Conservation (phyloP, 2,888 invertebrate genomes). For the Rhagonycha lutea region DNA sequence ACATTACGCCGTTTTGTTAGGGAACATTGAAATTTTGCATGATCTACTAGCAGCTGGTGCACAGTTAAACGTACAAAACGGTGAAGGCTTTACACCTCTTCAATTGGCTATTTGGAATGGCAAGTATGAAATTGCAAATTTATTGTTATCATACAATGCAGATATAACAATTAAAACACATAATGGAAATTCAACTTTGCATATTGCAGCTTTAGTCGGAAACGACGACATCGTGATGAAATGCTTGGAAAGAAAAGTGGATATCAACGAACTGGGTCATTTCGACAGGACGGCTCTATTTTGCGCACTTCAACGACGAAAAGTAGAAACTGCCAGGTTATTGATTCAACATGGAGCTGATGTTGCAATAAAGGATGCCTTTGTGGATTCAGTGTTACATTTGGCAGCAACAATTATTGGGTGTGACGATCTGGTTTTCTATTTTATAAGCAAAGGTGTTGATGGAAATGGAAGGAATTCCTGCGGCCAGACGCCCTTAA, state of each 20-base stretch:
- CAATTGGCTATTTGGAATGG: neutral
- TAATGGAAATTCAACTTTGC: neutral
- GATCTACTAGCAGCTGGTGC: no score
- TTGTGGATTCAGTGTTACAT: neutral
- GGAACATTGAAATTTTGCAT: no score
- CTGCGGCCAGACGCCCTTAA: neutral
- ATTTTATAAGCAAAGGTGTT: neutral
- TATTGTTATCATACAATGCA: neutral
- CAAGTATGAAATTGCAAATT: neutral
- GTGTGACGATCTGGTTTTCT: neutral
- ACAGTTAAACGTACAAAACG: neutral
- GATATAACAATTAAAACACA: neutral
- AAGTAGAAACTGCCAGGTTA: neutral
- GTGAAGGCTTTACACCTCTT: neutral
- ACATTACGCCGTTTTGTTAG: no score
- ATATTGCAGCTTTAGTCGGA: neutral
- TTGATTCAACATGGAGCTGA: neutral
- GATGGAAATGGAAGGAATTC: neutral
- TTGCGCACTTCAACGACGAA: neutral
- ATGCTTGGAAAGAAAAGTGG: neutral
- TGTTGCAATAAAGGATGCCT: neutral
- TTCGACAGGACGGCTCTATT: neutral
- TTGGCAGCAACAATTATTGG: neutral
- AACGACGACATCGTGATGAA: neutral
- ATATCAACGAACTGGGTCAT: neutral